Evolutionary conservation across 2,113 vertebrate species (phyloP).

Genomic region (Cynoglossus semilaevis): DNA sequence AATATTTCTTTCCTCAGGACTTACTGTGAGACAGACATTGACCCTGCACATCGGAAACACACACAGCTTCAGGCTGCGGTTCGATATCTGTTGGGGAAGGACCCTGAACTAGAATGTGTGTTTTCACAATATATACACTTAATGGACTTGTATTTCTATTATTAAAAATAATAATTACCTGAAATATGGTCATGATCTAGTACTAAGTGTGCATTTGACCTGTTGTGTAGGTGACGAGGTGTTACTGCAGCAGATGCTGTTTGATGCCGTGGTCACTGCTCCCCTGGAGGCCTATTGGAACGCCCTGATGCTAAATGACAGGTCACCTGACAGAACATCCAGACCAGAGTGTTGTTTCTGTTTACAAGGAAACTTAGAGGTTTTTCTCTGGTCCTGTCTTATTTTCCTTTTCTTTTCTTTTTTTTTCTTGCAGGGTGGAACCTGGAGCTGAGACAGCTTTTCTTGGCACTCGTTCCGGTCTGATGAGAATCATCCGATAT

Average conservation of each 20-base stretch:
- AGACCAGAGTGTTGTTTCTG: too few species aligned
- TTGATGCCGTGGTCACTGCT: conserved; percentile 92
- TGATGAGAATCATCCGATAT: conserved; percentile 82
- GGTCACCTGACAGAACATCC: conserved; percentile 17
- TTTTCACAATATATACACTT: background rate
- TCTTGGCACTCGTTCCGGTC: conserved; percentile 88
- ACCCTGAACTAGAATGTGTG: conserved; percentile 88
- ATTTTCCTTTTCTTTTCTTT: background rate
- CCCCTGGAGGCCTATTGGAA: conserved; percentile 97
- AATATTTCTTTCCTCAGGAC: conserved; percentile 76
- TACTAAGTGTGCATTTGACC: background rate
- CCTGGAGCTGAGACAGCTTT: conserved; percentile 84
- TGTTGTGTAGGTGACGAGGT: conserved; percentile 84
- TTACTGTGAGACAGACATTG: conserved; percentile 92
- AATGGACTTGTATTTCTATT: background rate
- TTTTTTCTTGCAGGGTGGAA: conserved; percentile 63
- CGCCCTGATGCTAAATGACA: conserved; percentile 82
- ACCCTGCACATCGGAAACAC: conserved; percentile 88
- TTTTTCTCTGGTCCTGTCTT: background rate
- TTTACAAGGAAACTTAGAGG: background rate
- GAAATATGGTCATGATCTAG: too few species aligned
- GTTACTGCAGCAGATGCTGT: conserved; percentile 85
- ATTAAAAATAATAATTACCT: background rate
- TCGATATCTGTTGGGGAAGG: conserved; percentile 85
- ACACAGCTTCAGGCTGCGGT: conserved; percentile 86